phyloP scores from a whole-genome alignment of 2,888 invertebrate genomes.

The Lasioglossum villosulum region DNA sequence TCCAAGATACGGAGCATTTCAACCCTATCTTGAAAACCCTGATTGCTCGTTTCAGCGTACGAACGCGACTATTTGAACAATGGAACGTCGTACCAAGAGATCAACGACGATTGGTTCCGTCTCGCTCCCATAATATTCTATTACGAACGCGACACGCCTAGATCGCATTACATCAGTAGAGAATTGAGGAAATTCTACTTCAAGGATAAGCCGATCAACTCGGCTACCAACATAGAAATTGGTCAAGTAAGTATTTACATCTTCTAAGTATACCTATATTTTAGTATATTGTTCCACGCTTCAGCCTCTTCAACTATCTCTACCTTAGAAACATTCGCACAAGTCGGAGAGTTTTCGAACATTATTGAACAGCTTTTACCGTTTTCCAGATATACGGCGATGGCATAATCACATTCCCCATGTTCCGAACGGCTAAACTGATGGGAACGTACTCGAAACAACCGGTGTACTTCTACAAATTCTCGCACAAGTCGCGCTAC shows the following conservation, averaged over 20 bases:
- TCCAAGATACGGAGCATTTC: background rate
- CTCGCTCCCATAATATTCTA: constrained; percentile 88
- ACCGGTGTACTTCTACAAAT: constrained; percentile 87
- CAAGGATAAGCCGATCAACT: constrained; percentile 79
- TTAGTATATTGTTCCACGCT: too few relatives aligned
- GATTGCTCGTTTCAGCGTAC: constrained; percentile 15
- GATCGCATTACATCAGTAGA: constrained; percentile 85
- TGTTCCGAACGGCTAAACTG: constrained; percentile 87
- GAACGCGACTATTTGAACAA: constrained; percentile 78
- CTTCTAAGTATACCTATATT: too few relatives aligned
- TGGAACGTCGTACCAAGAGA: constrained; percentile 85
- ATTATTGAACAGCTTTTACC: background rate
- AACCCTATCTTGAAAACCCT: background rate
- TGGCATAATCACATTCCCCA: constrained; percentile 86
- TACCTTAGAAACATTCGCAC: too few relatives aligned
- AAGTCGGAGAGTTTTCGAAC: too few relatives aligned
- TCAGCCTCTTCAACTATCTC: too few relatives aligned
- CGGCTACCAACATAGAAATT: constrained; percentile 84
- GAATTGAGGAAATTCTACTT: constrained; percentile 86
- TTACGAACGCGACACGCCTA: constrained; percentile 86
- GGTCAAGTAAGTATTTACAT: constrained; percentile 80
- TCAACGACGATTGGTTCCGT: constrained; percentile 87
- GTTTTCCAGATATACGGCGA: constrained; percentile 86
- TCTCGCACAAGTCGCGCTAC: constrained; percentile 87
- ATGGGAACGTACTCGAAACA: constrained; percentile 86